These are phyloP conservation scores for Catocala nupta DNA, from an alignment of 2,888 invertebrate species.

Conservation along the genomic window DNA sequence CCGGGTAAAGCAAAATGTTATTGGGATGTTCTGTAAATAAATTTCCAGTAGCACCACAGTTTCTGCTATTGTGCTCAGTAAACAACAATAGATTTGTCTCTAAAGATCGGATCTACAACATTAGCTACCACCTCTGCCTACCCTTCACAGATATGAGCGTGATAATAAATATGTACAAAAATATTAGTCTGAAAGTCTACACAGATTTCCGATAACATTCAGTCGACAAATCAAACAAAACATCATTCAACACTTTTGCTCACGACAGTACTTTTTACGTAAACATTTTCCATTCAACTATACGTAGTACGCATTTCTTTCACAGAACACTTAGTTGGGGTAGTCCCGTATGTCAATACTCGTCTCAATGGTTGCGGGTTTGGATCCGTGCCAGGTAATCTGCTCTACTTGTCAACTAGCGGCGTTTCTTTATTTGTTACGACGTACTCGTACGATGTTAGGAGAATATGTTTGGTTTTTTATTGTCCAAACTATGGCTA, in stretches of 20 bases:
- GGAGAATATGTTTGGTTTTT: neutral
- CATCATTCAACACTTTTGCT: neutral
- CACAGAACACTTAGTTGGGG: neutral
- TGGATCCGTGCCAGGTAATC: constrained; percentile 41
- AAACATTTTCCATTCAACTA: neutral
- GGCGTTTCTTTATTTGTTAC: constrained; percentile 21
- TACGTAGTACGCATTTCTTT: neutral
- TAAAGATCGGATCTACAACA: too few relatives aligned
- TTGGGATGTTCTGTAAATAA: too few relatives aligned
- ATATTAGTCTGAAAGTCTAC: too few relatives aligned
- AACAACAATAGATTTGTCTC: too few relatives aligned
- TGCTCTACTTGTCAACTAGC: constrained; percentile 28
- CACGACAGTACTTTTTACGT: neutral
- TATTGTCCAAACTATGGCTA: neutral
- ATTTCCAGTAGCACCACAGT: too few relatives aligned
- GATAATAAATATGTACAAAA: too few relatives aligned
- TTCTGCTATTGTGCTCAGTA: too few relatives aligned
- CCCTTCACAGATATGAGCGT: too few relatives aligned
- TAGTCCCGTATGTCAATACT: constrained; percentile 29
- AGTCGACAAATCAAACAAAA: too few relatives aligned
- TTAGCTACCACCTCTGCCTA: too few relatives aligned
- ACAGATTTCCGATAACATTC: too few relatives aligned
- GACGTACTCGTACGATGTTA: neutral
- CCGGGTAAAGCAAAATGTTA: too few relatives aligned
- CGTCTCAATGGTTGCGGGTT: constrained; percentile 23